Evolutionary conservation across 2,113 vertebrate genomes (phyloP), one percentile per base, ranked within the genome.

Genomic region (Puffinus mauretanicus): DNA sequence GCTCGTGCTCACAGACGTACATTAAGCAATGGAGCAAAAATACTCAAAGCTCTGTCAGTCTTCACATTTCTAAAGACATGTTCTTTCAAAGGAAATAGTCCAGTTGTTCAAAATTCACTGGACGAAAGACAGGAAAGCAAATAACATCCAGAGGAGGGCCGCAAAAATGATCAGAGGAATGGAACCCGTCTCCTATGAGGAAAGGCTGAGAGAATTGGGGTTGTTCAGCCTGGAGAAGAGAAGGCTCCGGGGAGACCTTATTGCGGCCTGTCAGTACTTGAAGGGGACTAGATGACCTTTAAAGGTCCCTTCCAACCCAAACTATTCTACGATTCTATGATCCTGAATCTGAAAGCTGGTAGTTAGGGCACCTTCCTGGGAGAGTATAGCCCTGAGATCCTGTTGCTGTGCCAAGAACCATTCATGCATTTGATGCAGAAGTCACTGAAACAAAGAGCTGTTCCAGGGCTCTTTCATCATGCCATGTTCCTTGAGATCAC

Each of bases 1-100:
- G 27, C 14, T 76, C 1, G 0, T 67, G n/a, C 44, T 89, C 67
- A 72, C 2, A 32, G 38, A 72, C 0, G 0, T 32, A 10, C 6
- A 26, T 61, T 72, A 89, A 75, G 52, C 6, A 65, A 42, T 21
- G 24, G 26, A 87, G 13, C 12, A 78, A 51, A 88, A 91, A 40
- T 29, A 77, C 7, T 65, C 30, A 76, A 79, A 76, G 24, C 6
- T 62, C 42, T 76, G 21, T 44, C 49, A 69, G 32, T 83, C 19
- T 58, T 71, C 40, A 42, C 10, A 25, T 88, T 80, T 22, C 14
- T 76, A 22, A 75, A 47, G 36, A 51, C 5, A 4, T 13, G 5
- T 32, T 85, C 36, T 76, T 80, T 51, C 26, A 60, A 13, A 86
- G 16, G 12, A 83, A 86, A 72, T 46, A 67, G n/a, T 72, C n/a